phyloP scores from a whole-genome alignment of 2,113 vertebrate species.

The Vulpes ferrilata region DNA sequence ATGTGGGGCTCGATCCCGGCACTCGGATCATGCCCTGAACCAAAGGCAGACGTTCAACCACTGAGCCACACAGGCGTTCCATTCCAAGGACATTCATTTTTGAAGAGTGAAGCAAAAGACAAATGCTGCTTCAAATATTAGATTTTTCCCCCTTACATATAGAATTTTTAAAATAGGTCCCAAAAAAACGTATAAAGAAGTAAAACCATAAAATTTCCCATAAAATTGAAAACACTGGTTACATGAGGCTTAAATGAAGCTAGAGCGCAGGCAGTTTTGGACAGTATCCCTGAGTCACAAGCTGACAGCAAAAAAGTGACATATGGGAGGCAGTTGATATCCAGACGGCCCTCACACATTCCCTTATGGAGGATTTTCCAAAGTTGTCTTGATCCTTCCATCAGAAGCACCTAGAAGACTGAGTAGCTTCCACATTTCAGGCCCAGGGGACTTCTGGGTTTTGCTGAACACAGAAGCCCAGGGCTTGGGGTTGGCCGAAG shows the following conservation, averaged over 20 bases:
- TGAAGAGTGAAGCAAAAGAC: slow-evolving; percentile 27
- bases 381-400: slow-evolving; percentile 19
- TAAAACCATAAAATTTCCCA: not conserved
- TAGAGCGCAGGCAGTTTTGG: not conserved
- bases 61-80: no score
- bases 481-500: not conserved
- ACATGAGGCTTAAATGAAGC: not conserved
- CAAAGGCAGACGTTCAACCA: no score
- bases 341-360: not conserved
- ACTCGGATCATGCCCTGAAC: no score
- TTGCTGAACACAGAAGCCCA: not conserved
- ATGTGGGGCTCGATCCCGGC: no score
- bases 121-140: not conserved
- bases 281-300: not conserved
- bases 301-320: not conserved
- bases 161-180: slow-evolving; percentile 11
- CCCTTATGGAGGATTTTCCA: not conserved
- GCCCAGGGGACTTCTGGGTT: not conserved
- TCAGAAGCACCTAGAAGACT: not conserved
- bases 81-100: slow-evolving; percentile 2
- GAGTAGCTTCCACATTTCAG: not conserved
- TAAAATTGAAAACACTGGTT: not conserved
- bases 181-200: slow-evolving; percentile 14
- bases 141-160: not conserved
- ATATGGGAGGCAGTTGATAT: not conserved